phyloP scores from a whole-genome alignment of 1,140 invertebrate genomes.

The Aethina tumida region DNA sequence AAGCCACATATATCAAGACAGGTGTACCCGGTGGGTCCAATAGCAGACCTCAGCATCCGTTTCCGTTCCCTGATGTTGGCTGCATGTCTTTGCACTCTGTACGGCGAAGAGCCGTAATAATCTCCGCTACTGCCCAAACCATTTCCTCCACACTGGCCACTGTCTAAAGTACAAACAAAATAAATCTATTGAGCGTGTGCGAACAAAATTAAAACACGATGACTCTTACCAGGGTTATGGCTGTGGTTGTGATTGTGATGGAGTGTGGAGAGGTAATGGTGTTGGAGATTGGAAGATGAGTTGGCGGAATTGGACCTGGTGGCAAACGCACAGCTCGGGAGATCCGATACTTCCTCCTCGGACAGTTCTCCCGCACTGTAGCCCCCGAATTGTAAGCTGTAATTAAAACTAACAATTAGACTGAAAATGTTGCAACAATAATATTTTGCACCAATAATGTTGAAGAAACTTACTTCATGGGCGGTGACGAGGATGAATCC shows the following conservation, averaged over 20 bases:
- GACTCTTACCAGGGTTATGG: neutral
- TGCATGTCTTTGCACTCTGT: constrained; percentile 78
- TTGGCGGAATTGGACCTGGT: constrained; percentile 38
- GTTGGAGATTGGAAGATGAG: constrained; percentile 29
- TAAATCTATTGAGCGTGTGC: constrained; percentile 1
- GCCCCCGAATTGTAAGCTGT: constrained; percentile 42
- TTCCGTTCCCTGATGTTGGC: constrained; percentile 90
- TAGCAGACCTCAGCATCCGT: constrained; percentile 89
- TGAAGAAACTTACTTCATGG: constrained; percentile 34
- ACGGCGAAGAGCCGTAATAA: constrained; percentile 61
- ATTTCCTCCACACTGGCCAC: constrained; percentile 34
- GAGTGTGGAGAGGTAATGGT: constrained; percentile 34
- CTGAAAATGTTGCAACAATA: neutral
- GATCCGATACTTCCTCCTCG: constrained; percentile 46
- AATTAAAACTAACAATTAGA: constrained; percentile 6
- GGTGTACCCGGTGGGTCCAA: constrained; percentile 54
- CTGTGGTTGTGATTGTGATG: constrained; percentile 24
- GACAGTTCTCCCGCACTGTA: constrained; percentile 41
- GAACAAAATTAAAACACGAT: constrained; percentile 1
- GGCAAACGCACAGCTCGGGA: constrained; percentile 60
- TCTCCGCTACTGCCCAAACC: constrained; percentile 35
- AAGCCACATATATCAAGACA: constrained; percentile 26
- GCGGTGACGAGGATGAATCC: constrained; percentile 44
- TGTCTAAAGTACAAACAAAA: constrained; percentile 27
- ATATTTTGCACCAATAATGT: neutral